Evolutionary conservation across 2,888 invertebrate species (phyloP).

Genomic region (Xylota sylvarum): DNA sequence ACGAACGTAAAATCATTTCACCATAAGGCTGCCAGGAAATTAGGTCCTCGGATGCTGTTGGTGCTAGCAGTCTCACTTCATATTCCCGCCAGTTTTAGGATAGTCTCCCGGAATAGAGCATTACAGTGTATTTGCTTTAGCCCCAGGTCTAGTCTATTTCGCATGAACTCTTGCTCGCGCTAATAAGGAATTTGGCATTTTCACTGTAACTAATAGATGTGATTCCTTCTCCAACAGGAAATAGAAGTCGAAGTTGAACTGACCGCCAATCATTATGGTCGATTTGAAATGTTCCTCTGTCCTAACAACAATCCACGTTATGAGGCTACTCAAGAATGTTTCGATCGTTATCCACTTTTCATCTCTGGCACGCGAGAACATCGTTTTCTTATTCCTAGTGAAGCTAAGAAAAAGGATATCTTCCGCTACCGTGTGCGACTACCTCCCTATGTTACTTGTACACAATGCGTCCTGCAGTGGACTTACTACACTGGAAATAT

Average conservation of each 20-base stretch:
- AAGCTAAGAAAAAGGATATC: conserved; percentile 88
- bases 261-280: conserved; percentile 95
- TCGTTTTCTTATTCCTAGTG: conserved; percentile 89
- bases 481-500: conserved; percentile 96
- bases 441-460: conserved; percentile 93
- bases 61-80: too few species aligned
- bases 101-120: too few species aligned
- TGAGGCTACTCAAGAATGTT: conserved; percentile 93
- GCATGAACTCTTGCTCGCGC: too few species aligned
- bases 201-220: too few species aligned
- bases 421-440: conserved; percentile 91
- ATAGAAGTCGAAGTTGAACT: conserved; percentile 94
- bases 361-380: conserved; percentile 90
- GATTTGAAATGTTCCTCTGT: conserved; percentile 93
- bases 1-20: too few species aligned
- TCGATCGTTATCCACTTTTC: conserved; percentile 91
- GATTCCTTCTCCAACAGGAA: conserved; percentile 85
- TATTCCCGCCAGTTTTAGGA: too few species aligned
- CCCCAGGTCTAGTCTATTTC: too few species aligned
- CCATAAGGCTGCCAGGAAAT: too few species aligned
- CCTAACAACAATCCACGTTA: conserved; percentile 93
- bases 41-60: too few species aligned
- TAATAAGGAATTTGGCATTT: too few species aligned
- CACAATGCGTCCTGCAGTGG: conserved; percentile 97
- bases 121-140: too few species aligned